Evolutionary conservation across 2,113 vertebrate genomes (phyloP), one percentile per base, ranked within the genome.

Genomic region (Oreochromis tanganicae): DNA sequence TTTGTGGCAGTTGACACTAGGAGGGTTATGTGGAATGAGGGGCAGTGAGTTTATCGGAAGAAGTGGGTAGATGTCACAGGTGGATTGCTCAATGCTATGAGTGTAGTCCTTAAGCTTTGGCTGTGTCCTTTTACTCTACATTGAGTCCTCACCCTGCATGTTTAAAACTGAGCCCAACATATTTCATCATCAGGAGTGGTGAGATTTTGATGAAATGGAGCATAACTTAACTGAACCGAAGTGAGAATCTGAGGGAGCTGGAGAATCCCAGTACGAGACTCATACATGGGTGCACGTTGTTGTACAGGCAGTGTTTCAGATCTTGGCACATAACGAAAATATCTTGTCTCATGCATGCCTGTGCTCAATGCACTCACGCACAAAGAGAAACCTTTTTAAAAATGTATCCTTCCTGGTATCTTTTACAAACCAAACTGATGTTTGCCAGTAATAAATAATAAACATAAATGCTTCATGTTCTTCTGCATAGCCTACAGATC

Each of bases 31-130:
- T 48, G 68, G 41, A 73, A 3, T 29, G 9, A 9, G 68, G n/a
- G n/a, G 21, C 9, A 3, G 13, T 2, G 4, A 78, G 2, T 78
- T 52, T 32, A 32, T 1, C 0, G 0, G 27, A 50, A 3, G 16
- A 32, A 52, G 73, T 78, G 10, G 17, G 73, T 52, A 52, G 17
- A 32, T 78, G 46, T 50, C 17, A 27, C 7, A 34, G 73, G 27
- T 50, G 71, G 71, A 19, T 50, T 12, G 71, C 43, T 32, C 24
- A 32, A 4, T 1, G 43, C 24, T 50, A 24, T 29, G 43, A 75
- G 0, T 3, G 1, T 50, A 17, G 24, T 75, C 71, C 9, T 29
- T 48, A 48, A 48, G 24, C 0, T 48, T 78, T 73, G 17, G 16
- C 3, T 4, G 2, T 50, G 46, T 78, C 10, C 71, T 78, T 29